Conservation (phyloP, 2,113 vertebrate genomes). For the Prionailurus bengalensis region DNA sequence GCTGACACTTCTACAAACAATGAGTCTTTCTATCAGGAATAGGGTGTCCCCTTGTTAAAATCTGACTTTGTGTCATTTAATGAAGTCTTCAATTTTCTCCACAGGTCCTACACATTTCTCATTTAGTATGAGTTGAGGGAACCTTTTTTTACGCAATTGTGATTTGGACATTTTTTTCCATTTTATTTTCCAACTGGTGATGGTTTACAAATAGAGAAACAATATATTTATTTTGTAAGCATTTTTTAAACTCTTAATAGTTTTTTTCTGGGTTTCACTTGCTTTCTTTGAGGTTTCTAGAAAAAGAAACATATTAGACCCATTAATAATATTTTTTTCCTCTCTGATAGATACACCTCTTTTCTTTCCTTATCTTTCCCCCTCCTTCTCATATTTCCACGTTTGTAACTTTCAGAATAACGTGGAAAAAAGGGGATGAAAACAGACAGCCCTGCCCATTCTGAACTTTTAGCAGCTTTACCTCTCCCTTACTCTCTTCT, state of each 20-base stretch:
- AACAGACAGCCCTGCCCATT: background rate
- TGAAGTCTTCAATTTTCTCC: background rate
- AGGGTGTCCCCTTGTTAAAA: background rate
- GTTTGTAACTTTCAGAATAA: background rate
- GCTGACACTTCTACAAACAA: background rate
- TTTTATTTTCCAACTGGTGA: background rate
- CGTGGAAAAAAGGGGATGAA: background rate
- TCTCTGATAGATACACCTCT: background rate
- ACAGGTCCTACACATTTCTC: background rate
- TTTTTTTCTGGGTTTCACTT: background rate
- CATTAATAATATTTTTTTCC: background rate
- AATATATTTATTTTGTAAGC: background rate
- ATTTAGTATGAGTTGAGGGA: background rate
- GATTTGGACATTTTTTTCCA: background rate
- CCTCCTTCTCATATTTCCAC: background rate
- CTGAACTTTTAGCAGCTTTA: background rate
- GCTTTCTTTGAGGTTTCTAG: constrained; percentile 10
- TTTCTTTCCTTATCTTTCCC: background rate
- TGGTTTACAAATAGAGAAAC: background rate
- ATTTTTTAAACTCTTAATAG: background rate
- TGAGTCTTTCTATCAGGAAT: background rate
- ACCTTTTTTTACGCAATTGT: background rate
- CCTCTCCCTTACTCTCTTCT: background rate
- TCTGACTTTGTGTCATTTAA: background rate
- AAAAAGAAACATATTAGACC: background rate